phyloP scores from a whole-genome alignment of 2,113 vertebrate species.

The Coptodon rendalli region DNA sequence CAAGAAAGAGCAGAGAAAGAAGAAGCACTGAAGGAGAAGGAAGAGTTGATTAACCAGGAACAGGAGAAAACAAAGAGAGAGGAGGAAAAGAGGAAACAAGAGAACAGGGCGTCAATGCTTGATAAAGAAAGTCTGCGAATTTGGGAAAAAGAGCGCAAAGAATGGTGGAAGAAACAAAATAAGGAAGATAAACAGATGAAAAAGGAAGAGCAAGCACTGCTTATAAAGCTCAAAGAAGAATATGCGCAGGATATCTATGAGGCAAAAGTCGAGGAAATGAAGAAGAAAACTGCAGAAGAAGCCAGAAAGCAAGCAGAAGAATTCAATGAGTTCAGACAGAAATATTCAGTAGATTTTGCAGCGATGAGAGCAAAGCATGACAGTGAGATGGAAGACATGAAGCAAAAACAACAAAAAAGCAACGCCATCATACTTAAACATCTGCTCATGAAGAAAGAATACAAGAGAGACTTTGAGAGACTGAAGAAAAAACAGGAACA shows the following conservation, averaged over 20 bases:
- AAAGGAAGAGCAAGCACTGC: background rate
- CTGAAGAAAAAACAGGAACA: background rate
- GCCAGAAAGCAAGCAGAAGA: background rate
- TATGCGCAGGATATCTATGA: background rate
- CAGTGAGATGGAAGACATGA: background rate
- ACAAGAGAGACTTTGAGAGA: background rate
- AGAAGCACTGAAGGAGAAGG: background rate
- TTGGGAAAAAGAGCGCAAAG: background rate
- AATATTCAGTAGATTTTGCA: background rate
- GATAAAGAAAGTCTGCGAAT: no score
- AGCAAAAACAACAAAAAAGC: background rate
- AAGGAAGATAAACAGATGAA: background rate
- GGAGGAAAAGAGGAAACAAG: background rate
- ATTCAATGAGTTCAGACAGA: constrained; percentile 6
- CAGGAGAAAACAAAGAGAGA: background rate
- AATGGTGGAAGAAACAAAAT: background rate
- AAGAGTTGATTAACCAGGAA: background rate
- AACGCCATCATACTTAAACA: background rate
- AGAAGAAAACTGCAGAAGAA: background rate
- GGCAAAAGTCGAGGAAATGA: background rate
- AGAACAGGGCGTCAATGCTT: background rate
- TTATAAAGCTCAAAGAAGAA: background rate
- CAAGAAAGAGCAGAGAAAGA: background rate
- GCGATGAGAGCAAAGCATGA: background rate
- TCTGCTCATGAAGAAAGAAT: background rate